Evolutionary conservation across 2,888 invertebrate species (phyloP), one percentile per base, ranked within the genome.

Genomic region (Flexamia atlantica): DNA sequence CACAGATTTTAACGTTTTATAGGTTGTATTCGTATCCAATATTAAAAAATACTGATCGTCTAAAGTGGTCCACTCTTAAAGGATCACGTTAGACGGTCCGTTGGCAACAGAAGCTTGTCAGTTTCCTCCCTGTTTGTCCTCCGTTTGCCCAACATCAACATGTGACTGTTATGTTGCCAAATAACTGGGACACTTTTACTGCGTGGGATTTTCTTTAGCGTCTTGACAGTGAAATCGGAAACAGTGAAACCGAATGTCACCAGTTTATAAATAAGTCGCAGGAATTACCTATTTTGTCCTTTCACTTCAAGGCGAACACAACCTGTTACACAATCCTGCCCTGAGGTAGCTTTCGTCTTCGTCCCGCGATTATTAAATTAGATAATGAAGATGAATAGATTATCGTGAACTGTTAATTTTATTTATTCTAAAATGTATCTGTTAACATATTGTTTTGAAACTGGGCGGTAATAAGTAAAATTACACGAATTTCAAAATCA

Each of bases 221-320:
- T 23, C 9, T 23, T 23, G 64, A 28, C 28, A 64, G 64, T 25
- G 64, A 64, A 64, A 64, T 64, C 14, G 64, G 64, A 28, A 10
- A 28, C 14, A 64, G 64, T 28, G 64, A 64, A 64, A 64, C 28
- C 30, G 64, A 64, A 17, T 20, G 57, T 46, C 23, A 23, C 46
- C 46, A 17, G 23, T 23, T 50, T 57, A 57, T 57, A 64, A 64
- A 64, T 64, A 57, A 46, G 14, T 2, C 28, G 14, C 14, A 14
- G 64, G 64, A 4, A 12, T 28, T 28, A 64, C 57, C 20, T 25
- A 57, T 23, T 20, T 46, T 46, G 53, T n/a, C 28, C 64, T 64
- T 64, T 64, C 64, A 64, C 64, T 64, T 64, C 28, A 64, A 1
- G 17, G 9, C 53, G 53, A 5, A 4, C 57, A 25, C 23, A 1